Percentiles rank a stretch among this genome's conserved stretches.
Conservation (phyloP, 2,888 invertebrate species). For the Gerris lacustris region DNA sequence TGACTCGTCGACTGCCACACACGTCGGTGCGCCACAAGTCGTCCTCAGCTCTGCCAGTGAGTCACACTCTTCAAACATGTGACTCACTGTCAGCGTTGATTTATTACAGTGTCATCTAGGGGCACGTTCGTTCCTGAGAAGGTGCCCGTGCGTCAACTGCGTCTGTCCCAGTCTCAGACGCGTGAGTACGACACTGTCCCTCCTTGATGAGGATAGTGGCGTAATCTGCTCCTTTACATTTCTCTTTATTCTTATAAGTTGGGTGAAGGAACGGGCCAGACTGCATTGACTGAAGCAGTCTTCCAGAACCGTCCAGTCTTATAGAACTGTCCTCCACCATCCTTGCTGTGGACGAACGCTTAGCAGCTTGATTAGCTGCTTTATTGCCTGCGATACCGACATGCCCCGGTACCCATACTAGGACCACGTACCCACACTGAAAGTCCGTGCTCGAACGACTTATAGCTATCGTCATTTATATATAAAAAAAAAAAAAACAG, state of each 20-base stretch:
- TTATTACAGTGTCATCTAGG: neutral
- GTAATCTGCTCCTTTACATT: neutral
- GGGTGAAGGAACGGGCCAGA: neutral
- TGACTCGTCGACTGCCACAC: neutral
- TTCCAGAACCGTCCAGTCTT: neutral
- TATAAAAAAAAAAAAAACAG: no score
- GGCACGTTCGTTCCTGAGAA: neutral
- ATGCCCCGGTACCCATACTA: neutral
- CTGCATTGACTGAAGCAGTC: neutral
- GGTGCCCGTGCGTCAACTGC: conserved; percentile 1
- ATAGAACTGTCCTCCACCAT: neutral
- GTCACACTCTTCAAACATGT: neutral
- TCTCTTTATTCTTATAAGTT: neutral
- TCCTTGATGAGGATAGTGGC: neutral
- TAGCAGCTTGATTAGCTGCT: neutral
- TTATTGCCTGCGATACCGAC: neutral
- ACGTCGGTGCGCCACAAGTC: neutral
- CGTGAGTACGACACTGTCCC: neutral
- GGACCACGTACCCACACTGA: no score
- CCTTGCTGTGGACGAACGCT: neutral
- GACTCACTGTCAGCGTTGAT: neutral
- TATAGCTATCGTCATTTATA: no score
- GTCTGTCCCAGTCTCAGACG: neutral
- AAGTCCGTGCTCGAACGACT: no score
- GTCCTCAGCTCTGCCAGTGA: no score